Evolutionary conservation across 2,113 vertebrate species (phyloP).

Genomic region (Etheostoma cragini): DNA sequence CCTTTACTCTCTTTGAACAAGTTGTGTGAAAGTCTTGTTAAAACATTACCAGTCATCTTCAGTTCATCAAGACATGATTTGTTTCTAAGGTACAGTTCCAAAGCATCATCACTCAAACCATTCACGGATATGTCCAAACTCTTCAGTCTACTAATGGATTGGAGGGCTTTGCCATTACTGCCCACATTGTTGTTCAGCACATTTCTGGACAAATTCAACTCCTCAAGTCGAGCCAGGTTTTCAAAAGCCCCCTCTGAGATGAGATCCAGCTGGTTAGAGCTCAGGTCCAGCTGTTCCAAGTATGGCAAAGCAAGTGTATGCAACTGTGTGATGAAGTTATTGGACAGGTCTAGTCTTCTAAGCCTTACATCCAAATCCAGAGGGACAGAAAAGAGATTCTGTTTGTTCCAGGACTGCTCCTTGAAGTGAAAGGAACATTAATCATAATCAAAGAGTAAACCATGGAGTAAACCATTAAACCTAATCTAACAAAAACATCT

Average conservation of each 20-base stretch:
- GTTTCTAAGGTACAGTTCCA: conserved; percentile 80
- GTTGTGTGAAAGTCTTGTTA: conserved; percentile 74
- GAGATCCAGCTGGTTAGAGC: conserved; percentile 84
- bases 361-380: conserved; percentile 72
- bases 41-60: conserved; percentile 79
- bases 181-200: conserved; percentile 75
- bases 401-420: conserved; percentile 79
- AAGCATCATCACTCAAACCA: conserved; percentile 77
- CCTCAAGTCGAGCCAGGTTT: conserved; percentile 76
- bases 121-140: conserved; percentile 86
- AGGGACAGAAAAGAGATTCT: conserved; percentile 80
- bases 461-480: too few species aligned
- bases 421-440: conserved; percentile 60
- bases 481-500: conserved; percentile 15
- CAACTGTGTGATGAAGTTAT: conserved; percentile 86
- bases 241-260: conserved; percentile 77
- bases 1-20: conserved; percentile 74
- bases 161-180: conserved; percentile 77
- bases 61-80: conserved; percentile 79
- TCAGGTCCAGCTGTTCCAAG: conserved; percentile 83
- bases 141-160: conserved; percentile 68
- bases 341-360: conserved; percentile 83
- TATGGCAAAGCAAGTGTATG: conserved; percentile 67
- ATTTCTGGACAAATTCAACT: conserved; percentile 83
- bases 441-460: conserved; percentile 43